Conservation (phyloP, 2,113 vertebrate species). For the Scartelaos histophorus region DNA sequence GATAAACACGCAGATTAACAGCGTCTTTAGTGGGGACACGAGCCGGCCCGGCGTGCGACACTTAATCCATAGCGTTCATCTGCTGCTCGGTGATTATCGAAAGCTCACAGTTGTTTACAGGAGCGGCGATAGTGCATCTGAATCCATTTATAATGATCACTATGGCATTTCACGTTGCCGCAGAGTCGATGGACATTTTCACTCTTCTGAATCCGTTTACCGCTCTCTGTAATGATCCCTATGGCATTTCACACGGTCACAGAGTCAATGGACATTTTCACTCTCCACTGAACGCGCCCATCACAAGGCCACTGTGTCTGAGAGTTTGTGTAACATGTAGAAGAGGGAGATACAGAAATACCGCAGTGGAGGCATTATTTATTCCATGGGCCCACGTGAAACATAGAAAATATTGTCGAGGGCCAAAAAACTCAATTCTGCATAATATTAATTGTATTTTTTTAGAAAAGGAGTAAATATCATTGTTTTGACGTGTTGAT, state of each 20-base stretch:
- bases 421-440: too few relatives aligned
- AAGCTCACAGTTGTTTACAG: not conserved
- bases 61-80: not conserved
- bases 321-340: too few relatives aligned
- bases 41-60: not conserved
- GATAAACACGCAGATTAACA: not conserved
- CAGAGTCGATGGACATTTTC: not conserved
- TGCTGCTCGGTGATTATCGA: not conserved
- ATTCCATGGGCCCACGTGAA: too few relatives aligned
- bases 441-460: too few relatives aligned
- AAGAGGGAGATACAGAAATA: too few relatives aligned
- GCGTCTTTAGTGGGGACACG: not conserved
- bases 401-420: too few relatives aligned
- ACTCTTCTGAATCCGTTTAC: not conserved
- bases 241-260: not conserved
- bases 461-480: too few relatives aligned
- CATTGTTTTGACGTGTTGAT: too few relatives aligned
- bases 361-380: too few relatives aligned
- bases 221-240: not conserved
- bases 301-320: not conserved
- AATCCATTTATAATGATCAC: not conserved
- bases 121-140: not conserved
- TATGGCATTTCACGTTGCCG: not conserved
- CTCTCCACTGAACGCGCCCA: not conserved
- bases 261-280: constrained; percentile 3